A percentile compares a stretch with the other conserved stretches of the same genome.
These are phyloP conservation scores for Drosophila lacertosa DNA, from an alignment of 1,140 invertebrate genomes.

Conservation along the genomic window DNA sequence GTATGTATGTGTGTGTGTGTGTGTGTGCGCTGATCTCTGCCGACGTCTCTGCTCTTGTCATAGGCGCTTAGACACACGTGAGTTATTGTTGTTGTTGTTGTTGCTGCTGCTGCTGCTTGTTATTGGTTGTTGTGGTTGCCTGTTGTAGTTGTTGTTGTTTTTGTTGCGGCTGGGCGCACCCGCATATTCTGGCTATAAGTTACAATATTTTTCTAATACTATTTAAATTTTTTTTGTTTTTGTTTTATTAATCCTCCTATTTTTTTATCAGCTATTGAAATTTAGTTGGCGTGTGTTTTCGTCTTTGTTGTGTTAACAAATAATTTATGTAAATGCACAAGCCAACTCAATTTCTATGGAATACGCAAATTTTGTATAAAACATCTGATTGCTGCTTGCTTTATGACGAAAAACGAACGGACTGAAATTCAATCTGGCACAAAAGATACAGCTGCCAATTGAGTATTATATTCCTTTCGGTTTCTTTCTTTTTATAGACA, in stretches of 20 bases:
- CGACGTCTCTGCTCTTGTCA: slow-evolving; percentile 28
- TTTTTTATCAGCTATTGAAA: slow-evolving; percentile 20
- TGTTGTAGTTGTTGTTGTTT: slow-evolving; percentile 23
- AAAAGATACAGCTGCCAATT: slow-evolving; percentile 32
- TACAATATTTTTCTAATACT: slow-evolving; percentile 12
- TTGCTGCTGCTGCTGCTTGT: too few relatives aligned
- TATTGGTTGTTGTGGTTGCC: slow-evolving; percentile 8
- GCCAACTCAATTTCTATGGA: neutral
- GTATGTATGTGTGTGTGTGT: slow-evolving; percentile 32
- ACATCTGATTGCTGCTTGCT: slow-evolving; percentile 12
- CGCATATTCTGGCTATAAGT: slow-evolving; percentile 29
- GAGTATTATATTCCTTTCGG: slow-evolving; percentile 7
- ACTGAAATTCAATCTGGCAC: slow-evolving; percentile 24
- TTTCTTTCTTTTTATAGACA: too few relatives aligned
- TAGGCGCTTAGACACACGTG: slow-evolving; percentile 68
- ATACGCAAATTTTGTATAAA: slow-evolving; percentile 19
- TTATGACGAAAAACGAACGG: slow-evolving; percentile 1
- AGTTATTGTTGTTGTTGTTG: slow-evolving; percentile 46
- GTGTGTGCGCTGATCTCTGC: slow-evolving; percentile 57
- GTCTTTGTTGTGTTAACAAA: slow-evolving; percentile 20
- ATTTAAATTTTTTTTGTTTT: slow-evolving; percentile 6
- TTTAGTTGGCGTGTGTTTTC: slow-evolving; percentile 15
- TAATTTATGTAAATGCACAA: slow-evolving; percentile 24
- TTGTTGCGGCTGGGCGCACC: slow-evolving; percentile 49
- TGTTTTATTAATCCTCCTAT: too few relatives aligned